These are phyloP conservation scores for Phalera bucephala DNA, from an alignment of 2,888 invertebrate species.

Conservation along the genomic window DNA sequence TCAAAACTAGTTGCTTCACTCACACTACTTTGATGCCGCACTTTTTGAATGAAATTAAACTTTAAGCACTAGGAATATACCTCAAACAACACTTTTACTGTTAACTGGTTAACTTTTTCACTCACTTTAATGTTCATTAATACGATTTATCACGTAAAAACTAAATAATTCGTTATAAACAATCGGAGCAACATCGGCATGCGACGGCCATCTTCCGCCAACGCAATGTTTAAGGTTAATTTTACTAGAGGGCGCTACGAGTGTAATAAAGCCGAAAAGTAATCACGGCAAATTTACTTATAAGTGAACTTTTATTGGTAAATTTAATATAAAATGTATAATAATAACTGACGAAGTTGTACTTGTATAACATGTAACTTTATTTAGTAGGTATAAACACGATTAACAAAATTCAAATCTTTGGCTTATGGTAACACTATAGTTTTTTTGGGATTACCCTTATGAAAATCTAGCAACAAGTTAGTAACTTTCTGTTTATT, in stretches of 20 bases:
- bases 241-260: slow-evolving; percentile 58
- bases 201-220: slow-evolving; percentile 81
- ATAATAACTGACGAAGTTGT: no score
- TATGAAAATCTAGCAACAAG: no score
- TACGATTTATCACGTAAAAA: slow-evolving; percentile 57
- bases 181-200: slow-evolving; percentile 74
- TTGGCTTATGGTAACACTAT: no score
- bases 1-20: slow-evolving; percentile 71
- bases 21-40: slow-evolving; percentile 58
- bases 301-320: no score
- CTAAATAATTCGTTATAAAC: slow-evolving; percentile 71
- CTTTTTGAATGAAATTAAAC: slow-evolving; percentile 67
- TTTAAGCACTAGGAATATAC: slow-evolving; percentile 46
- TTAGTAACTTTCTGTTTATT: no score
- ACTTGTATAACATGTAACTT: no score
- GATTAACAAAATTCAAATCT: no score
- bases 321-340: no score
- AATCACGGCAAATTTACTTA: no score
- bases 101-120: slow-evolving; percentile 43
- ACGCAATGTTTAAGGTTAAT: slow-evolving; percentile 63
- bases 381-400: no score
- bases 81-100: slow-evolving; percentile 36
- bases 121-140: slow-evolving; percentile 45
- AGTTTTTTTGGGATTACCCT: no score
- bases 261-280: no score